Evolutionary conservation across 2,113 vertebrate species (phyloP).

Genomic region (Calidris pygmaea): DNA sequence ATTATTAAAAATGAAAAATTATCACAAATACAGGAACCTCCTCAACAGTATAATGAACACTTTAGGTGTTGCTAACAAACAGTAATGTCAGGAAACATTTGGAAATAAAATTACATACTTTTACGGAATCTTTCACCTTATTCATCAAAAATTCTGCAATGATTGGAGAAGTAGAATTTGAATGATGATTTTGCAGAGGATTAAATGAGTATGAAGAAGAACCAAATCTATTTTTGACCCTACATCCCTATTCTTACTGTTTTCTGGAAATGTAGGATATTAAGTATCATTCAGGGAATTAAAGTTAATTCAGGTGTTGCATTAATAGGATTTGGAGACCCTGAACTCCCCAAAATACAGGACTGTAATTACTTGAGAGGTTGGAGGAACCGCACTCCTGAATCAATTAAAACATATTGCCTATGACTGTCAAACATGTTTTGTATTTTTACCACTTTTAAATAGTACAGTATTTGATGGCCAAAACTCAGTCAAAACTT

Average conservation of each 20-base stretch:
- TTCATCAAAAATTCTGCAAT: background rate
- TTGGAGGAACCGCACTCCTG: background rate
- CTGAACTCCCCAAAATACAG: background rate
- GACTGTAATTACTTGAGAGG: background rate
- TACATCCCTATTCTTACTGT: background rate
- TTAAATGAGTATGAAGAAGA: background rate
- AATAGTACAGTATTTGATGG: background rate
- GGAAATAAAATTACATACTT: background rate
- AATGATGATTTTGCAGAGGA: background rate
- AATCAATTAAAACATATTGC: background rate
- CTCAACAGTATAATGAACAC: background rate
- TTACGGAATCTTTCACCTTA: background rate
- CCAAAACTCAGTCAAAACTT: constrained; percentile 4
- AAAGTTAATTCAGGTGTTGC: background rate
- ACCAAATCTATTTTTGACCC: background rate
- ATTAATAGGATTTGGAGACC: background rate
- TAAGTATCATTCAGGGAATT: background rate
- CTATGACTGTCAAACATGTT: background rate
- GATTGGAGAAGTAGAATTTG: background rate
- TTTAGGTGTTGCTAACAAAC: background rate
- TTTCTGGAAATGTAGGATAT: background rate
- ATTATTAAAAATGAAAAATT: background rate
- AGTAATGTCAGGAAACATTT: background rate
- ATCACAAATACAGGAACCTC: background rate
- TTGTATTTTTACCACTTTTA: background rate